Evolutionary conservation across 2,888 invertebrate genomes (phyloP).

Genomic region (Mimumesa dahlbomi): DNA sequence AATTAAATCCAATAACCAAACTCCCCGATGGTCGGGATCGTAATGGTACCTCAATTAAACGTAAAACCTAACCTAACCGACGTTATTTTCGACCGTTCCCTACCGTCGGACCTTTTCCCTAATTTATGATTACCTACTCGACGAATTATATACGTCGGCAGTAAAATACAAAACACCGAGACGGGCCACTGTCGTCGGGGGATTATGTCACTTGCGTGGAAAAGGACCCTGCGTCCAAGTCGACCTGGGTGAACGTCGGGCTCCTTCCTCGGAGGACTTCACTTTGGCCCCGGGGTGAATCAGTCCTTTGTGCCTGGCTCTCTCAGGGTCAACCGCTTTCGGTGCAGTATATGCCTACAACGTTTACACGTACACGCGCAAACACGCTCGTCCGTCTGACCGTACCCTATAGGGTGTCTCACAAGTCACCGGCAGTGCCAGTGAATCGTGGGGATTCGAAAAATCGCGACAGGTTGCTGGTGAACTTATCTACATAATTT

Average conservation of each 20-base stretch:
- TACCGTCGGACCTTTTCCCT: no score
- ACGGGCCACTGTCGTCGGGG: constrained; percentile 15
- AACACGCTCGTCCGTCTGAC: constrained; percentile 57
- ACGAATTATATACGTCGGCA: background rate
- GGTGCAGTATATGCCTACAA: constrained; percentile 68
- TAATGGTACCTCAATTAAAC: no score
- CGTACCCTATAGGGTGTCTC: constrained; percentile 61
- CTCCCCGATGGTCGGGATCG: no score
- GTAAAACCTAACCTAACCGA: no score
- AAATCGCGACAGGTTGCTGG: no score
- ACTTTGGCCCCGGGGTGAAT: constrained; percentile 74
- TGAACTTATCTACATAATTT: no score
- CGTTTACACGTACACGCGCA: constrained; percentile 70
- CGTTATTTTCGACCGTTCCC: no score
- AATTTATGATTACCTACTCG: no score
- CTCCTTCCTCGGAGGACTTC: constrained; percentile 60
- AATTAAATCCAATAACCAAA: no score
- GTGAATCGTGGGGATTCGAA: no score
- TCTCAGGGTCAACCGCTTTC: constrained; percentile 80
- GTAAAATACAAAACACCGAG: constrained; percentile 22
- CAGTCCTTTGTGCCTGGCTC: constrained; percentile 78
- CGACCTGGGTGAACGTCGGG: constrained; percentile 56
- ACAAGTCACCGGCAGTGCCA: constrained; percentile 37
- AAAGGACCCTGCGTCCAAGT: constrained; percentile 45
- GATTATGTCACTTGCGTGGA: constrained; percentile 62